A percentile compares a stretch with the other conserved stretches of the same genome.
phyloP scores from a whole-genome alignment of 2,797 vertebrate genomes.

The Pangasius krempfi region DNA sequence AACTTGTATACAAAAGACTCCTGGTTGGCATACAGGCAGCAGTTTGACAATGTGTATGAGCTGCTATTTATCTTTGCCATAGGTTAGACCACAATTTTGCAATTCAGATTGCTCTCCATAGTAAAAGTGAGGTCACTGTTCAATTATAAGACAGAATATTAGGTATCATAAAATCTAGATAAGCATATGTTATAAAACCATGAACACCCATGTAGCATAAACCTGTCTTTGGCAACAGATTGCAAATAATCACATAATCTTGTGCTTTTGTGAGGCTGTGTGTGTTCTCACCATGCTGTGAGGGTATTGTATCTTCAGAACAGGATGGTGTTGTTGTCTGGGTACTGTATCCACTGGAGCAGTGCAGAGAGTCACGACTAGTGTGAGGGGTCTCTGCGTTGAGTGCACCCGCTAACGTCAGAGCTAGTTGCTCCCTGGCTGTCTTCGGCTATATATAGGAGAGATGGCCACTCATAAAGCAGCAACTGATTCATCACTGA shows the following conservation, averaged over 20 bases:
- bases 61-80: background rate
- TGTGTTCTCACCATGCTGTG: constrained; percentile 72
- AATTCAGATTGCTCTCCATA: background rate
- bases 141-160: background rate
- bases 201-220: background rate
- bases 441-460: constrained; percentile 64
- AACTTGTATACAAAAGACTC: constrained; percentile 35
- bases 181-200: background rate
- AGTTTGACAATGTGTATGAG: background rate
- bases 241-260: background rate
- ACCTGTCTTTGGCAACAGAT: background rate
- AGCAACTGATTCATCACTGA: background rate
- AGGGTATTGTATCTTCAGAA: constrained; percentile 84
- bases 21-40: constrained; percentile 30
- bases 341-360: constrained; percentile 85
- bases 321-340: constrained; percentile 85
- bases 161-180: background rate
- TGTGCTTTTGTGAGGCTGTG: background rate
- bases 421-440: constrained; percentile 76
- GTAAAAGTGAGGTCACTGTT: background rate
- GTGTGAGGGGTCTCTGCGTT: constrained; percentile 71
- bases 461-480: background rate
- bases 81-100: background rate
- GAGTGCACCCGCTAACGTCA: constrained; percentile 70
- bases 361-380: constrained; percentile 83